Conservation (phyloP, 2,797 vertebrate species). For the Coranthus polyacanthus region DNA sequence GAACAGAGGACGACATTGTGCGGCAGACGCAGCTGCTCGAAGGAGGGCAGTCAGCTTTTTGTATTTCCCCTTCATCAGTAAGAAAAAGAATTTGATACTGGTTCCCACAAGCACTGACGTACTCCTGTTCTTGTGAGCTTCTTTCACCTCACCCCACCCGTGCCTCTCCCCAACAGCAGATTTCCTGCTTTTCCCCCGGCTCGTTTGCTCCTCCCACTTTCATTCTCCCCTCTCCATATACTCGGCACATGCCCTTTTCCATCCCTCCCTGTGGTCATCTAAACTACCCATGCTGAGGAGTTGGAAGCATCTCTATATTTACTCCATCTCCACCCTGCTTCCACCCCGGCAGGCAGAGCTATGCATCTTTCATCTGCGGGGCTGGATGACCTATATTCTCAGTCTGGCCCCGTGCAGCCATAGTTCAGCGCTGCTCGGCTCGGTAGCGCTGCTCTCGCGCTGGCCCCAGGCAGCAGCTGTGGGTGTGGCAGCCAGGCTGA, state of each 20-base stretch:
- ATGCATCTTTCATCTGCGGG: conserved; percentile 76
- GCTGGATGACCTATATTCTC: conserved; percentile 81
- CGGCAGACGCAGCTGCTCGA: conserved; percentile 71
- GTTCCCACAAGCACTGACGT: conserved; percentile 52
- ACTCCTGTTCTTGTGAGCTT: conserved; percentile 42
- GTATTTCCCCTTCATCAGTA: conserved; percentile 48
- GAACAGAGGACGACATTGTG: conserved; percentile 76
- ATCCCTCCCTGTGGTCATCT: conserved; percentile 68
- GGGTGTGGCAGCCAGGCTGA: conserved; percentile 70
- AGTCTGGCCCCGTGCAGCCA: conserved; percentile 60
- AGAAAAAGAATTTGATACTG: conserved; percentile 59
- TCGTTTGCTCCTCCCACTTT: conserved; percentile 28
- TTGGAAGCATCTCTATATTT: conserved; percentile 76
- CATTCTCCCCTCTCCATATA: conserved; percentile 29
- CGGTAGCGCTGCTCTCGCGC: conserved; percentile 36
- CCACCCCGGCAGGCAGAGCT: conserved; percentile 54
- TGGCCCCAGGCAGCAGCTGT: conserved; percentile 61
- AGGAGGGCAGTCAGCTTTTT: conserved; percentile 56
- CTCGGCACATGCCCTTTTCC: too few relatives aligned
- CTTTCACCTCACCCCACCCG: conserved; percentile 43
- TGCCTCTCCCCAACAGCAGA: conserved; percentile 37
- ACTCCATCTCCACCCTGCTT: conserved; percentile 67
- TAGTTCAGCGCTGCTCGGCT: conserved; percentile 56
- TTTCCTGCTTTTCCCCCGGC: conserved; percentile 34
- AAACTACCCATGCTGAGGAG: conserved; percentile 58